Conservation (phyloP, 2,888 invertebrate genomes). For the Strigamia crassipes region DNA sequence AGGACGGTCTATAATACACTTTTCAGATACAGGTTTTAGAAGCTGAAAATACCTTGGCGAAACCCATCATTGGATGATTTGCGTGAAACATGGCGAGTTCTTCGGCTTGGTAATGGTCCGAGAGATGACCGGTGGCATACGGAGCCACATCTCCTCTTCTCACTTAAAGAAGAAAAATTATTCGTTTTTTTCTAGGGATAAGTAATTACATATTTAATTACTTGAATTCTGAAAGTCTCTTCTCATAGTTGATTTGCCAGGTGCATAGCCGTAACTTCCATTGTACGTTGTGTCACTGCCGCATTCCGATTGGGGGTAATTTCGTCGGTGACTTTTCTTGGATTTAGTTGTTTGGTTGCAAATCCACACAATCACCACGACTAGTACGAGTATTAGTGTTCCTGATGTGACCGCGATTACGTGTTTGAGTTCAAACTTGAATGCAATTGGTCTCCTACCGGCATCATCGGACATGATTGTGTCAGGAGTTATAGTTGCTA, state of each 20-base stretch:
- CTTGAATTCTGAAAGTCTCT: not conserved
- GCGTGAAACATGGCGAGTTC: not conserved
- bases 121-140: not conserved
- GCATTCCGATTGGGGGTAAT: not conserved
- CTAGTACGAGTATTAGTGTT: not conserved
- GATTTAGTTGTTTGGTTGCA: not conserved
- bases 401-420: too few relatives aligned
- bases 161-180: too few relatives aligned
- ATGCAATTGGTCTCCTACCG: too few relatives aligned
- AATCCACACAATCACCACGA: not conserved
- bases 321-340: not conserved
- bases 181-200: too few relatives aligned
- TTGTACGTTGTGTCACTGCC: not conserved
- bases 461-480: too few relatives aligned
- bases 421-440: too few relatives aligned
- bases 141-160: too few relatives aligned
- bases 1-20: constrained; percentile 1
- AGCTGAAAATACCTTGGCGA: not conserved
- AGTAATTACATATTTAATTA: not conserved
- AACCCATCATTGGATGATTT: not conserved
- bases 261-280: not conserved
- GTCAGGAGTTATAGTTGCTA: too few relatives aligned
- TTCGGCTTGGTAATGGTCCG: not conserved
- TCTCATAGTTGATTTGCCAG: not conserved
- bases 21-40: too few relatives aligned